These are phyloP conservation scores for Ashinkailepas kermadecensis DNA, from an alignment of 2,888 invertebrate genomes.

Conservation along the genomic window DNA sequence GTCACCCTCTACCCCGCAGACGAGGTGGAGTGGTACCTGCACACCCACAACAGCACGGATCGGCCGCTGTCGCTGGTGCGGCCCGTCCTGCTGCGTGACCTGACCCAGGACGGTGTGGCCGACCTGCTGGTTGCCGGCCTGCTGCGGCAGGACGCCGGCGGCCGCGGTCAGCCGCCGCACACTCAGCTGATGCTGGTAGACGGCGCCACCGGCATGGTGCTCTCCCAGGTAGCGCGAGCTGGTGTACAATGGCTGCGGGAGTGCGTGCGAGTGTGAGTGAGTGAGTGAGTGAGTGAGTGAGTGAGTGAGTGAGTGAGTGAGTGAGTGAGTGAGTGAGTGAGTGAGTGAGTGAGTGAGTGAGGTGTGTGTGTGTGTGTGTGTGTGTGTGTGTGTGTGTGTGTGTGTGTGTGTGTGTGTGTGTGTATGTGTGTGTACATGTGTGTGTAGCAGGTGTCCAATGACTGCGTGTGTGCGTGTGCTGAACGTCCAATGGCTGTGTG, in stretches of 20 bases:
- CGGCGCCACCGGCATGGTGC: constrained; percentile 16
- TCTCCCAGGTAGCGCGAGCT: neutral
- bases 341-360: no score
- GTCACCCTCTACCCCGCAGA: neutral
- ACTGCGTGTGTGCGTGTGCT: no score
- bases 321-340: no score
- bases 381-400: no score
- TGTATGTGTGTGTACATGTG: no score
- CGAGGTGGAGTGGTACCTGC: constrained; percentile 3
- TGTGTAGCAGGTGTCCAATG: no score
- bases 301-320: no score
- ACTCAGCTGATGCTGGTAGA: neutral
- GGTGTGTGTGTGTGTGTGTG: no score
- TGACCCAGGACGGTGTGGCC: constrained; percentile 2
- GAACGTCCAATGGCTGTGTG: no score
- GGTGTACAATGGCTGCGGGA: neutral
- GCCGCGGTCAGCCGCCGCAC: neutral
- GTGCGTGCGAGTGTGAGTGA: neutral
- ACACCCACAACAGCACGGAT: neutral
- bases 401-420: no score
- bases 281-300: no score
- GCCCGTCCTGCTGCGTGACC: neutral
- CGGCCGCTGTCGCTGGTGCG: constrained; percentile 1
- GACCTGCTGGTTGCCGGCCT: constrained; percentile 18
- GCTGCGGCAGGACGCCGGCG: neutral